phyloP scores from a whole-genome alignment of 2,113 vertebrate species.

The Chaenocephalus aceratus region DNA sequence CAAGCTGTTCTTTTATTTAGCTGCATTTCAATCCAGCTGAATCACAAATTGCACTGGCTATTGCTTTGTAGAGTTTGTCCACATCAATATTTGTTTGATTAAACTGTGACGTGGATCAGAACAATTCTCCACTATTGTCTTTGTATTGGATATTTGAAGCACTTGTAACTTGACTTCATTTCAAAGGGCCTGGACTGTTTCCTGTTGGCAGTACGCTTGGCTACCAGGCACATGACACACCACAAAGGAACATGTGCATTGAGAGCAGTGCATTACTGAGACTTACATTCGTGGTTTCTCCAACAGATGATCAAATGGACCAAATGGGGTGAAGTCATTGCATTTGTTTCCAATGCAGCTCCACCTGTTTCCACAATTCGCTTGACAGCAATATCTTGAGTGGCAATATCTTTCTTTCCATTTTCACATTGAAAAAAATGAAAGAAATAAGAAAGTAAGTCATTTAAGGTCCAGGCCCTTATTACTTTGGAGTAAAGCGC shows the following conservation, averaged over 20 bases:
- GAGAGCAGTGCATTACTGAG: slow-evolving; percentile 25
- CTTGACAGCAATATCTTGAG: slow-evolving; percentile 36
- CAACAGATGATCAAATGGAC: slow-evolving; percentile 43
- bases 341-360: slow-evolving; percentile 64
- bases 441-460: slow-evolving; percentile 10
- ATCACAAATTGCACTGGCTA: slow-evolving; percentile 19
- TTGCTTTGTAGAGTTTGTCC: slow-evolving; percentile 20
- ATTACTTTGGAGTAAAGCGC: slow-evolving; percentile 22
- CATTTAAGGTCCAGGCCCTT: slow-evolving; percentile 34
- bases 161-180: slow-evolving; percentile 36
- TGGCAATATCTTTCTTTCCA: slow-evolving; percentile 38
- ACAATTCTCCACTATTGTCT: slow-evolving; percentile 39
- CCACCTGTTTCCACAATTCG: slow-evolving; percentile 64
- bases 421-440: slow-evolving; percentile 36
- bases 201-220: slow-evolving; percentile 41
- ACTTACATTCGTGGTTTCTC: slow-evolving; percentile 57
- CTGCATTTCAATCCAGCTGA: slow-evolving; percentile 3
- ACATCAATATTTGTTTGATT: slow-evolving; percentile 28
- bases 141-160: slow-evolving; percentile 36
- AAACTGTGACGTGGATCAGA: slow-evolving; percentile 28
- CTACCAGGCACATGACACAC: slow-evolving; percentile 55
- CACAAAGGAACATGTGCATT: slow-evolving; percentile 39
- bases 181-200: slow-evolving; percentile 48
- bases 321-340: slow-evolving; percentile 59
- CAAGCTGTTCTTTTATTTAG: slow-evolving; percentile 1